Base-by-base conservation (phyloP, 2,888 invertebrate genomes). In the Temnothorax rugatulus region DNA sequence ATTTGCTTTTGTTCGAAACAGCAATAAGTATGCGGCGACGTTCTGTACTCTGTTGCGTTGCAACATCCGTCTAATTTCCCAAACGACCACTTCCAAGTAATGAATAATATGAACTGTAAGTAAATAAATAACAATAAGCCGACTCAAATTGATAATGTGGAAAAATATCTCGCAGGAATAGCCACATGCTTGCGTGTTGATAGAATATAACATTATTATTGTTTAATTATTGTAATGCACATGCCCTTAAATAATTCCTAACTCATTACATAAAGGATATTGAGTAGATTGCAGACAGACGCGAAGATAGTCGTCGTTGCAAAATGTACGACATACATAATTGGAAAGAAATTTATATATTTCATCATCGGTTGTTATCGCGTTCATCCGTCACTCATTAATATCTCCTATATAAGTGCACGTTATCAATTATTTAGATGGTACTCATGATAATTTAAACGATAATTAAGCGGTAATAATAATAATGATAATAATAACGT, bases 341-440 rank as follows among this genome's bases (percentile, higher is more conserved):
- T 13, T 7, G 5, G 3, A 69, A 29, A 8, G 59, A 59, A 61
- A 34, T 61, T 61, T 47, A 15, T 1, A 1, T 61, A 59, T 59
- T 34, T n/a, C 21, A 85, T 76, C 82, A 50, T 64, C 85, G 86
- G 86, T 90, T 88, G 77, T 84, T 86, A 84, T 83, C 59, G 18
- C 68, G 64, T 87, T 74, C 66, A 82, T 9, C 71, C 81, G 54
- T 74, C 82, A 71, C 85, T 91, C 29, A 29, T 29, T 91, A 90
- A 82, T 84, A 86, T 82, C 81, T 84, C 85, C 91, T 91, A 91
- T 85, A 83, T 87, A 89, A 91, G 85, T 84, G 21, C 5, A 69
- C 66, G 86, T 87, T 85, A 85, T 89, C 89, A 86, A 86, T 87
- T 76, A 54, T 76, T 79, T 75, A 63, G 41, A 41, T 13, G 41